These are phyloP conservation scores for Ditylenchus dipsaci DNA, from an alignment of 1,140 invertebrate species.

Conservation along the genomic window DNA sequence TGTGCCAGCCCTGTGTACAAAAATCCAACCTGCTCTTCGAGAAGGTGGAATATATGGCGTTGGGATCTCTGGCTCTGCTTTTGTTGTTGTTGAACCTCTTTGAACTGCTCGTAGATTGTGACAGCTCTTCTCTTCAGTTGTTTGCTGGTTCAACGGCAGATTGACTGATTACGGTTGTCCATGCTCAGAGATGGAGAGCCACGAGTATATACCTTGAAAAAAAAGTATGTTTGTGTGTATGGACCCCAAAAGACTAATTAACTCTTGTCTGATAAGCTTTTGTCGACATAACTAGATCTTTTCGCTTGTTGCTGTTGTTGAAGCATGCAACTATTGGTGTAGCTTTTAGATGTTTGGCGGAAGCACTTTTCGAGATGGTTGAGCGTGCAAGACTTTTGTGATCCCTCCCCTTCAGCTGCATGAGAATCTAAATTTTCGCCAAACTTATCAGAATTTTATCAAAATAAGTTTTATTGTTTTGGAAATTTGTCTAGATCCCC, in stretches of 20 bases:
- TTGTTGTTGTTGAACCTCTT: background rate
- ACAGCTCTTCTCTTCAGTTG: background rate
- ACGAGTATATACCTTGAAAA: background rate
- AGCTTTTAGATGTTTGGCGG: slow-evolving; percentile 20
- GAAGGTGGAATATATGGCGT: background rate
- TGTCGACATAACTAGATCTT: background rate
- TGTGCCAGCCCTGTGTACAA: too few relatives aligned
- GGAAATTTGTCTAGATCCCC: too few relatives aligned
- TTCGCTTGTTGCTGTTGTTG: background rate
- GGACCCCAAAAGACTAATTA: background rate
- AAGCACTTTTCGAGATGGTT: slow-evolving; percentile 13
- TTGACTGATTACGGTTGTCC: slow-evolving; percentile 2
- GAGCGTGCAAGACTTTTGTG: background rate
- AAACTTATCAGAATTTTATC: background rate
- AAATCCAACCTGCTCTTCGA: background rate
- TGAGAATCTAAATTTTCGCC: background rate
- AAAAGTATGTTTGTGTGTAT: background rate
- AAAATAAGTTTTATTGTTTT: too few relatives aligned
- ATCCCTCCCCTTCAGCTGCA: background rate
- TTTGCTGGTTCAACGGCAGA: background rate
- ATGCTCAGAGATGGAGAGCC: background rate
- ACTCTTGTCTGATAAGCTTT: background rate
- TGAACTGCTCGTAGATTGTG: background rate
- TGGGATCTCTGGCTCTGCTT: background rate
- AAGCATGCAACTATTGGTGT: slow-evolving; percentile 17